A percentile compares a stretch with the other conserved stretches of the same genome.
These are phyloP conservation scores for Chaenocephalus aceratus DNA, from an alignment of 2,113 vertebrate genomes.

Conservation along the genomic window DNA sequence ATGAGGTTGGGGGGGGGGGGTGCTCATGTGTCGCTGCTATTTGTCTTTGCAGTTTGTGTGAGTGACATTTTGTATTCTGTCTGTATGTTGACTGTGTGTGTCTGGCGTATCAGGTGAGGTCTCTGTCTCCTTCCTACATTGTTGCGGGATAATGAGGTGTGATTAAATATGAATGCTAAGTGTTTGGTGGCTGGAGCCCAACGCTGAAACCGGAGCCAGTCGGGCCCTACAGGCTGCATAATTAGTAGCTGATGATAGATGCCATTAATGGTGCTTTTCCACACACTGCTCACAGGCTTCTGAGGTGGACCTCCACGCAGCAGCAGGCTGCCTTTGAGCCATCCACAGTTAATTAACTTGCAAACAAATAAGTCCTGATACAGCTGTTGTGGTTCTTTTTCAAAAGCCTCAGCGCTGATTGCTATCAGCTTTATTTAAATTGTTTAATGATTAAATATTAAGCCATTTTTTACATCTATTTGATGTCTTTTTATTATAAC, in stretches of 20 bases:
- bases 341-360: conserved; percentile 75
- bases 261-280: conserved; percentile 75
- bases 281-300: conserved; percentile 45
- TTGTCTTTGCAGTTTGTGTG: conserved; percentile 47
- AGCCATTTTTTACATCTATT: conserved; percentile 64
- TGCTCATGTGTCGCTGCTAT: conserved; percentile 21
- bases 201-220: conserved; percentile 82
- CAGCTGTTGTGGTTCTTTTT: conserved; percentile 25
- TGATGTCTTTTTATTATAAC: conserved; percentile 51
- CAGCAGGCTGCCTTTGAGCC: conserved; percentile 60
- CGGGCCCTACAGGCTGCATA: conserved; percentile 75
- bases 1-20: neutral
- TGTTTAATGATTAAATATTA: conserved; percentile 65
- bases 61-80: conserved; percentile 53
- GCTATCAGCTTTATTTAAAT: conserved; percentile 54
- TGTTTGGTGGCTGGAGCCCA: conserved; percentile 85
- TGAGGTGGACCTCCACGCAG: conserved; percentile 65
- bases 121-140: conserved; percentile 83
- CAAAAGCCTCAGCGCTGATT: conserved; percentile 33
- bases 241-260: conserved; percentile 86
- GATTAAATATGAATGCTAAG: conserved; percentile 88
- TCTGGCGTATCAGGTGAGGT: conserved; percentile 78
- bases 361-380: conserved; percentile 68
- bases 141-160: conserved; percentile 84
- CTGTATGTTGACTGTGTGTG: conserved; percentile 65